phyloP scores from a whole-genome alignment of 2,888 invertebrate genomes.

The Hofmannophila pseudospretella region DNA sequence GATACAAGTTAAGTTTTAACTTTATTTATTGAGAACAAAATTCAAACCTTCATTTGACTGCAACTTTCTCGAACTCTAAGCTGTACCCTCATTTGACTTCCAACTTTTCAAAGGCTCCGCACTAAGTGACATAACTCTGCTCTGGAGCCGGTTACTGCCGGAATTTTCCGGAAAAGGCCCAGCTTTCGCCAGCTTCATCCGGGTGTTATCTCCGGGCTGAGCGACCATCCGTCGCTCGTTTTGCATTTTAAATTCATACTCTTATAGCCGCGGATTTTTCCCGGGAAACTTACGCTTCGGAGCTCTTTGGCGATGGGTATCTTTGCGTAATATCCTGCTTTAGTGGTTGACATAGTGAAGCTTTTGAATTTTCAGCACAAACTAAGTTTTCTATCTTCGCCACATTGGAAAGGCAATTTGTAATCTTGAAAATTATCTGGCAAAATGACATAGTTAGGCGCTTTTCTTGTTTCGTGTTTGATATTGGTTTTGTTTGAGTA shows the following conservation, averaged over 20 bases:
- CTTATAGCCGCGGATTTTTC: slow-evolving; percentile 42
- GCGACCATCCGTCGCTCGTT: slow-evolving; percentile 34
- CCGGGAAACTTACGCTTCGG: slow-evolving; percentile 28
- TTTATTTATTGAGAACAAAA: too few species aligned
- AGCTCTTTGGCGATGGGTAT: slow-evolving; percentile 37
- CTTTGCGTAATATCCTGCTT: slow-evolving; percentile 34
- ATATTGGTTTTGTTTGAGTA: too few species aligned
- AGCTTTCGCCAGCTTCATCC: slow-evolving; percentile 35
- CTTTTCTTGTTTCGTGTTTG: too few species aligned
- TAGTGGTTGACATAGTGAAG: slow-evolving; percentile 20
- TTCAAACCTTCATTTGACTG: not conserved
- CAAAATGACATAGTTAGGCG: slow-evolving; percentile 15
- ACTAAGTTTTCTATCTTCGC: slow-evolving; percentile 18
- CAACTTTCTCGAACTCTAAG: slow-evolving; percentile 11
- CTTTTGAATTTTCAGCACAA: slow-evolving; percentile 23
- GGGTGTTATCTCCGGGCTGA: slow-evolving; percentile 38
- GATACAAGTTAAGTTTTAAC: too few species aligned
- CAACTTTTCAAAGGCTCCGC: slow-evolving; percentile 29
- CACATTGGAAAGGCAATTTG: not conserved
- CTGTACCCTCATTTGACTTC: slow-evolving; percentile 22
- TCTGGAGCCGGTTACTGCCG: slow-evolving; percentile 29
- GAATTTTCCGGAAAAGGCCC: slow-evolving; percentile 41
- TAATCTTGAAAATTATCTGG: not conserved
- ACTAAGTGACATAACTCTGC: slow-evolving; percentile 32
- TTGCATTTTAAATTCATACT: slow-evolving; percentile 57